A percentile compares a stretch with the other conserved stretches of the same genome.
phyloP scores from a whole-genome alignment of 2,888 invertebrate genomes.

The Acronicta aceris region DNA sequence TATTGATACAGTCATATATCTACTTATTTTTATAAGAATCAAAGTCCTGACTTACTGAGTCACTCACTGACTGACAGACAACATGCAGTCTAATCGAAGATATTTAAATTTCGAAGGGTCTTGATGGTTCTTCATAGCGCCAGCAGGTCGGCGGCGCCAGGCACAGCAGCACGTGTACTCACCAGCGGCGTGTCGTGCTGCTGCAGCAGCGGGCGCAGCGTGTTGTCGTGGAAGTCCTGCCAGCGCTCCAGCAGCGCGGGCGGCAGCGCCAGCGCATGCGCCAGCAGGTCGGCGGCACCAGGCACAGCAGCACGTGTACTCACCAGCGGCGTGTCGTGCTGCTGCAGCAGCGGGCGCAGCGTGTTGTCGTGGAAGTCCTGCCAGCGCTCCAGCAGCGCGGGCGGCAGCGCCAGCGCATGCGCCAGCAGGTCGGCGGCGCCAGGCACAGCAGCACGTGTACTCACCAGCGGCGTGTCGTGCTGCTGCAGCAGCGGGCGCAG shows the following conservation, averaged over 20 bases:
- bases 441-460: conserved; percentile 81
- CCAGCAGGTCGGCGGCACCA: conserved; percentile 65
- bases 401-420: conserved; percentile 43
- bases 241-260: conserved; percentile 5
- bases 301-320: conserved; percentile 80
- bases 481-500: conserved; percentile 66
- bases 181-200: conserved; percentile 76
- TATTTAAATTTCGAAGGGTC: too few species aligned
- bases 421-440: conserved; percentile 62
- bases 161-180: neutral
- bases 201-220: conserved; percentile 65
- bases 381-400: conserved; percentile 3
- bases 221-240: too few species aligned
- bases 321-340: conserved; percentile 76
- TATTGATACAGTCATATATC: too few species aligned
- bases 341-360: conserved; percentile 65
- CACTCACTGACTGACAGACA: too few species aligned
- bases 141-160: neutral
- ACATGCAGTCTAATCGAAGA: too few species aligned
- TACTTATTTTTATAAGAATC: too few species aligned
- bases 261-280: conserved; percentile 44
- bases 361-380: too few species aligned
- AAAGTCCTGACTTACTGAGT: too few species aligned
- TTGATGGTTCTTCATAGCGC: too few species aligned
- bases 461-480: conserved; percentile 75